Evolutionary conservation across 2,113 vertebrate genomes (phyloP).

Genomic region (Platycercus adscitus): DNA sequence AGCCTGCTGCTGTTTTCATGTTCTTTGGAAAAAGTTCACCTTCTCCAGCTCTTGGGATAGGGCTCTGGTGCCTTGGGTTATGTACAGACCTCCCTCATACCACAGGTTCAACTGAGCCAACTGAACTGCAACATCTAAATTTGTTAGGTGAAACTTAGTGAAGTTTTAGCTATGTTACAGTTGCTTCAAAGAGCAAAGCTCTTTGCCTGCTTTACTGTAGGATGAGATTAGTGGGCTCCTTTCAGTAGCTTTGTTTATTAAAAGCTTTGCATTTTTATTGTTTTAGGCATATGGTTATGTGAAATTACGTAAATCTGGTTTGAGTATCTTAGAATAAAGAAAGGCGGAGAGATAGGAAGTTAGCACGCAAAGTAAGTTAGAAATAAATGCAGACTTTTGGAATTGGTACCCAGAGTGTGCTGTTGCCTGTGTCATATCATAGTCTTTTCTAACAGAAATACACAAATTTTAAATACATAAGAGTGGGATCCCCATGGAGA

Average conservation of each 20-base stretch:
- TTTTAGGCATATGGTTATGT: background rate
- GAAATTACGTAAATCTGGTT: background rate
- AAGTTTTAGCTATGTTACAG: background rate
- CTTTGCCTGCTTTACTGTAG: background rate
- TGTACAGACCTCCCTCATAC: background rate
- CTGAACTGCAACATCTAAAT: background rate
- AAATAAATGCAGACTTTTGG: background rate
- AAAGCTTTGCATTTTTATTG: background rate
- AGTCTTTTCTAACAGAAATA: background rate
- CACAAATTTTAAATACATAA: background rate
- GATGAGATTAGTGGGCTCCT: background rate
- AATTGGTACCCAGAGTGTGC: background rate
- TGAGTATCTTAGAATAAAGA: background rate
- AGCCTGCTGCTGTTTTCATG: background rate
- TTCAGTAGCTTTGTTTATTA: background rate
- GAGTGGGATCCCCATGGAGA: background rate
- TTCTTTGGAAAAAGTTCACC: background rate
- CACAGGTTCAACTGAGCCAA: background rate
- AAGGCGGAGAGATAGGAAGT: background rate
- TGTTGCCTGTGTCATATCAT: background rate
- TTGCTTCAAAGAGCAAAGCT: background rate
- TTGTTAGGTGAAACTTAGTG: background rate
- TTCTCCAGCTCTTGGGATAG: background rate
- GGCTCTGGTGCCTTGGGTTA: background rate
- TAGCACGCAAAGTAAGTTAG: background rate